Conservation (phyloP, 2,797 vertebrate genomes). For the Phoebastria nigripes region DNA sequence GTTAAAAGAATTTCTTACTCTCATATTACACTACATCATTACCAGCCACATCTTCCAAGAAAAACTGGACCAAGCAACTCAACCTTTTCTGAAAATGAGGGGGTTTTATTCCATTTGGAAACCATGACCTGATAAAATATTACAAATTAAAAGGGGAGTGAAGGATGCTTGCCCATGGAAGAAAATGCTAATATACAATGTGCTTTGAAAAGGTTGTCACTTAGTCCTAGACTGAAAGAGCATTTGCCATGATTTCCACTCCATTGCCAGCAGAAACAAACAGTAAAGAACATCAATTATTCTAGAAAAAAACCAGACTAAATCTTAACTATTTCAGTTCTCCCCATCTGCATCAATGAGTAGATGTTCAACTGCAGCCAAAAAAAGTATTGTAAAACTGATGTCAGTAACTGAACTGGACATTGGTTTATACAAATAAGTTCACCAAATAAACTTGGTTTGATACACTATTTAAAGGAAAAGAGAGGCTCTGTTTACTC, state of each 20-base stretch:
- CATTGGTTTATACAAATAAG: not conserved
- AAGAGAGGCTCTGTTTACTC: not conserved
- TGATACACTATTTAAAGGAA: not conserved
- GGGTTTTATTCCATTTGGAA: not conserved
- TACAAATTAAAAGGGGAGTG: not conserved
- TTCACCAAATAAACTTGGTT: not conserved
- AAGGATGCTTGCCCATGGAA: not conserved
- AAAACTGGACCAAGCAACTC: not conserved
- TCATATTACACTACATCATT: slow-evolving; percentile 14
- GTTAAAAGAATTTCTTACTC: not conserved
- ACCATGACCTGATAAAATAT: not conserved
- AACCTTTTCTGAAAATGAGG: not conserved
- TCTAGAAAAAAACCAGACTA: not conserved
- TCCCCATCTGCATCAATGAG: not conserved
- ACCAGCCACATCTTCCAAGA: not conserved
- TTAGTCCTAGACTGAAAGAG: not conserved
- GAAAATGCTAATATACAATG: not conserved
- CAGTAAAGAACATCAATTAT: not conserved
- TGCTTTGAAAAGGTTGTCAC: not conserved
- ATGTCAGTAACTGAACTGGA: not conserved
- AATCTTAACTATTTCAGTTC: not conserved
- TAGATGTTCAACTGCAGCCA: not conserved
- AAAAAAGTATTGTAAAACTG: not conserved
- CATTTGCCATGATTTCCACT: not conserved
- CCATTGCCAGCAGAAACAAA: not conserved